Conservation (phyloP, 2,888 invertebrate genomes). For the Apeira syringaria region DNA sequence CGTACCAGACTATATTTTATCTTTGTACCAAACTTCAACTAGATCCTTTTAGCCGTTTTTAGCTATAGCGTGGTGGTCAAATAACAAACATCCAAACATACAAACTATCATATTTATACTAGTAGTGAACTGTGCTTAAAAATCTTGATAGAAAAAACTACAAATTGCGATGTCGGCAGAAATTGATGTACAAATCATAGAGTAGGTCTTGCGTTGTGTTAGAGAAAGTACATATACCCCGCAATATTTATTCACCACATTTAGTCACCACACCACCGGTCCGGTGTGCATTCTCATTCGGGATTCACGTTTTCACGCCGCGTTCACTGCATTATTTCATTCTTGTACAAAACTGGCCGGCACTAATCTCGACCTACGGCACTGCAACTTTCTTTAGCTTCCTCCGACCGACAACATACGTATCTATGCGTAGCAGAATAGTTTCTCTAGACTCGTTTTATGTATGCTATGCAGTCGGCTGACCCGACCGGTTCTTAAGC, state of each 20-base stretch:
- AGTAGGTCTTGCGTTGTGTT: not conserved
- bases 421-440: slow-evolving; percentile 32
- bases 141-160: no score
- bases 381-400: slow-evolving; percentile 70
- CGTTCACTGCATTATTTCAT: slow-evolving; percentile 38
- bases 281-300: slow-evolving; percentile 27
- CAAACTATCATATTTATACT: no score
- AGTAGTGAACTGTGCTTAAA: no score
- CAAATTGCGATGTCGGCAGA: no score
- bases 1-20: no score
- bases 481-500: slow-evolving; percentile 43
- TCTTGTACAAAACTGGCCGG: slow-evolving; percentile 38
- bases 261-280: slow-evolving; percentile 1
- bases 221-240: slow-evolving; percentile 10
- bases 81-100: no score
- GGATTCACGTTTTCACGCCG: slow-evolving; percentile 28
- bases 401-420: slow-evolving; percentile 24
- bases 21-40: no score
- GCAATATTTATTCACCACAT: slow-evolving; percentile 8
- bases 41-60: no score
- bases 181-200: no score
- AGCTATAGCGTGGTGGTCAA: no score
- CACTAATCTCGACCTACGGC: slow-evolving; percentile 65
- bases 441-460: slow-evolving; percentile 48
- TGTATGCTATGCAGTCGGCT: slow-evolving; percentile 26